Evolutionary conservation across 2,797 vertebrate genomes (phyloP).

Genomic region (Peromyscus attwateri): DNA sequence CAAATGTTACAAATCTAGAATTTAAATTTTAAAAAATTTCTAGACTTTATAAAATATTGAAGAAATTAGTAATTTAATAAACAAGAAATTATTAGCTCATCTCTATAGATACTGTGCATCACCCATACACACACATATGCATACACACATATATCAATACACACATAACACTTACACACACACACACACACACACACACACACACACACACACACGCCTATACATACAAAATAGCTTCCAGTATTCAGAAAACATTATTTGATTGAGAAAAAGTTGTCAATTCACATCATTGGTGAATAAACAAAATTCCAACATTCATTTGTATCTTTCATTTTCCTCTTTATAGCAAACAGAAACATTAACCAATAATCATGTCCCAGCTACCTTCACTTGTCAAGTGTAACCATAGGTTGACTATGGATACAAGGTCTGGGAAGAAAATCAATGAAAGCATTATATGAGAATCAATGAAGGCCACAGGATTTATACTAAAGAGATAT

Average conservation of each 20-base stretch:
- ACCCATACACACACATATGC: not conserved
- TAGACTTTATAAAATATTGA: not conserved
- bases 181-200: not conserved
- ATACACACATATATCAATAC: too few relatives aligned
- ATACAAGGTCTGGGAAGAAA: conserved; percentile 4
- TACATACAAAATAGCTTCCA: not conserved
- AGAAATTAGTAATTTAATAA: not conserved
- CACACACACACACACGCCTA: not conserved
- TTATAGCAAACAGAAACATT: not conserved
- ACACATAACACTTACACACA: not conserved
- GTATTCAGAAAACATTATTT: not conserved
- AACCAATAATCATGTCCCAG: conserved; percentile 10
- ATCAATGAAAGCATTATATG: conserved; percentile 62
- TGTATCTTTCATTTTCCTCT: conserved; percentile 39
- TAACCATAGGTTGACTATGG: conserved; percentile 13
- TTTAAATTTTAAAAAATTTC: not conserved
- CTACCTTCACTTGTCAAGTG: not conserved
- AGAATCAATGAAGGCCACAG: conserved; percentile 35
- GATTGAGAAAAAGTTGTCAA: not conserved
- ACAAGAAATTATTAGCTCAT: not conserved
- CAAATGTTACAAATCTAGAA: not conserved
- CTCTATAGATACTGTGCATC: not conserved
- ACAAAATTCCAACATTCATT: not conserved
- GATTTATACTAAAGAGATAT: conserved; percentile 58
- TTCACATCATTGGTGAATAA: not conserved